Conservation (phyloP, 1,140 invertebrate genomes). For the Drosophila suzukii region DNA sequence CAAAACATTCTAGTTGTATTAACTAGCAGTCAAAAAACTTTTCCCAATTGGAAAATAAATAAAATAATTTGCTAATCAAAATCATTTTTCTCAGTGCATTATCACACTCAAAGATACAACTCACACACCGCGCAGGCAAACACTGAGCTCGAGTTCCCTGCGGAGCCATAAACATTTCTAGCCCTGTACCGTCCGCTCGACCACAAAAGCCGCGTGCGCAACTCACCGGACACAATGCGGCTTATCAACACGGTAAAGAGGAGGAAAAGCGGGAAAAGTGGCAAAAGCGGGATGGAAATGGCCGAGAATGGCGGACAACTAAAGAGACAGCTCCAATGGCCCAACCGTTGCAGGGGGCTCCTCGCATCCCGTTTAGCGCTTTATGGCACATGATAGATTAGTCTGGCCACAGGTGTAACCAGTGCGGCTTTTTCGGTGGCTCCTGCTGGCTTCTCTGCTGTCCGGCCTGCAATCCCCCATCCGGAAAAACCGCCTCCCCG, state of each 20-base stretch:
- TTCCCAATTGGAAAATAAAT: too few relatives aligned
- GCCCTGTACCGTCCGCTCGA: conserved; percentile 18
- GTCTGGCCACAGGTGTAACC: conserved; percentile 74
- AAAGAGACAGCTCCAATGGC: conserved; percentile 25
- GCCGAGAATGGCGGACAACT: conserved; percentile 15
- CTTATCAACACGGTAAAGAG: conserved; percentile 65
- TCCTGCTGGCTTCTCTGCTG: conserved; percentile 33
- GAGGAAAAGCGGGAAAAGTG: conserved; percentile 7
- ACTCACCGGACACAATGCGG: conserved; percentile 78
- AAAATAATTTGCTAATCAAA: too few relatives aligned
- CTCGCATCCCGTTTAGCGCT: conserved; percentile 47
- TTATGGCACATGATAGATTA: conserved; percentile 81
- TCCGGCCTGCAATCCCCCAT: conserved; percentile 10
- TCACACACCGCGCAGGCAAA: conserved; percentile 7
- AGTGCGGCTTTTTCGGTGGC: conserved; percentile 53
- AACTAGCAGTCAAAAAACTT: too few relatives aligned
- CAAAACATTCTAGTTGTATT: too few relatives aligned
- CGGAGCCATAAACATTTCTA: conserved; percentile 71
- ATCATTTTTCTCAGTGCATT: neutral
- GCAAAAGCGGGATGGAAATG: conserved; percentile 14
- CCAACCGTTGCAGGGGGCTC: conserved; percentile 9
- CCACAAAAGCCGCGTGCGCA: conserved; percentile 80
- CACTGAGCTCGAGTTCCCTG: conserved; percentile 32
- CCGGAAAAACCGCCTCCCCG: neutral
- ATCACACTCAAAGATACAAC: conserved; percentile 11